Percentiles rank a stretch among this genome's conserved stretches.
phyloP scores from a whole-genome alignment of 2,797 vertebrate genomes.

The Nothura maculosa region DNA sequence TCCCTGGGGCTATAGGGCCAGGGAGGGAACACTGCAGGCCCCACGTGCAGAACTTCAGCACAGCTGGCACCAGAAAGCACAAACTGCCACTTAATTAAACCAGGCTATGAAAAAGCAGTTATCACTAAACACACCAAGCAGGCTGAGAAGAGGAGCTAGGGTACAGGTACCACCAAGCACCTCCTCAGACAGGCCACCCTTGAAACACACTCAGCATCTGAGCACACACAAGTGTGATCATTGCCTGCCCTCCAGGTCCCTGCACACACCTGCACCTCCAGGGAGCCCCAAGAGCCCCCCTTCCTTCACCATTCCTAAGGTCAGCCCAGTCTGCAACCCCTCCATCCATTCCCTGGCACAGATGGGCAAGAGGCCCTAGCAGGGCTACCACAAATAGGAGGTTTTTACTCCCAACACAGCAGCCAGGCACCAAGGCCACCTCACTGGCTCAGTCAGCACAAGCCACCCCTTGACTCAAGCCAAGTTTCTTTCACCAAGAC shows the following conservation, averaged over 20 bases:
- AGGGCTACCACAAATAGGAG: too few species aligned
- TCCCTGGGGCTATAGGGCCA: background rate
- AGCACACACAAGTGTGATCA: background rate
- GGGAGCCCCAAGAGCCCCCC: background rate
- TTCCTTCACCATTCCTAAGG: accelerated
- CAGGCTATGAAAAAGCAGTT: background rate
- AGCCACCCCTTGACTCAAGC: background rate
- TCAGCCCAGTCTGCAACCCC: accelerated
- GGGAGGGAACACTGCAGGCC: background rate
- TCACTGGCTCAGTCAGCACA: background rate
- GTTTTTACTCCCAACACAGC: background rate
- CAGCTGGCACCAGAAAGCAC: background rate
- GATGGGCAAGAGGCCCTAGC: background rate
- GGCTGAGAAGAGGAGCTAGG: background rate
- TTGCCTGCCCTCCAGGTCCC: background rate
- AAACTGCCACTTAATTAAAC: background rate
- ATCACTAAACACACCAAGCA: background rate
- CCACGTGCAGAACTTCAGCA: background rate
- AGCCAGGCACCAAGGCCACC: background rate
- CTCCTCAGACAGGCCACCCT: background rate
- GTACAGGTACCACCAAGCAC: background rate
- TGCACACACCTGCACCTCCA: background rate
- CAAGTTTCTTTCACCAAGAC: accelerated
- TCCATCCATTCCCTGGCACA: background rate
- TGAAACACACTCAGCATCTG: background rate